Conservation (phyloP, 2,888 invertebrate species). For the Helicoverpa assulta region DNA sequence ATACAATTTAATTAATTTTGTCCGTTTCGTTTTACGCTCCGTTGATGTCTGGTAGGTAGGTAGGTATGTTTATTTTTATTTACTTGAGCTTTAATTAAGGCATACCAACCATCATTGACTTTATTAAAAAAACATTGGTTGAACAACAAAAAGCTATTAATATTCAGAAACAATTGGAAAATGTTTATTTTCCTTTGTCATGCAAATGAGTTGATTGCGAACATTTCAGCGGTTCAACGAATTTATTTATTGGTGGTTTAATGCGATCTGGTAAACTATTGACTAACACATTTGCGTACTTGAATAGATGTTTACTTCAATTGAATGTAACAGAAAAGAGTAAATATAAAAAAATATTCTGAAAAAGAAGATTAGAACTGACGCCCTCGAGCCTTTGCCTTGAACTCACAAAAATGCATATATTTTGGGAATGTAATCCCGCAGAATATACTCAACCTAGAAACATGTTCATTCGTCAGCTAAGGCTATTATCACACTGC, state of each 20-base stretch:
- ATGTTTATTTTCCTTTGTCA: slow-evolving; percentile 25
- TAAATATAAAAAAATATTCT: too few species aligned
- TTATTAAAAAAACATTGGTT: slow-evolving; percentile 32
- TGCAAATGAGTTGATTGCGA: slow-evolving; percentile 33
- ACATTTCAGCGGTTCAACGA: slow-evolving; percentile 16
- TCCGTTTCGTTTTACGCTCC: slow-evolving; percentile 13
- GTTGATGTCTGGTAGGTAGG: neutral
- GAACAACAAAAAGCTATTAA: slow-evolving; percentile 33
- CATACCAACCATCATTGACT: slow-evolving; percentile 14
- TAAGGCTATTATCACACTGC: too few species aligned
- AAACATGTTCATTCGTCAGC: slow-evolving; percentile 3
- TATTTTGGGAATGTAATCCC: neutral
- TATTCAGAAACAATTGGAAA: slow-evolving; percentile 28
- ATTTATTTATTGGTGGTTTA: slow-evolving; percentile 5
- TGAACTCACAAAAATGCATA: too few species aligned
- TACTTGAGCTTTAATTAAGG: slow-evolving; percentile 20
- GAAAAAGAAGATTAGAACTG: too few species aligned
- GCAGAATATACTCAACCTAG: neutral
- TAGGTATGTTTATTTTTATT: slow-evolving; percentile 36
- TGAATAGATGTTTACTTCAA: neutral
- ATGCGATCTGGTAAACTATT: slow-evolving; percentile 13
- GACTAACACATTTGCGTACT: neutral
- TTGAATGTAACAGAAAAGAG: too few species aligned
- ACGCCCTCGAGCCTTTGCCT: too few species aligned
- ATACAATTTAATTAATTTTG: slow-evolving; percentile 37